Evolutionary conservation across 2,888 invertebrate genomes (phyloP).

Genomic region (Anticlea derivata): DNA sequence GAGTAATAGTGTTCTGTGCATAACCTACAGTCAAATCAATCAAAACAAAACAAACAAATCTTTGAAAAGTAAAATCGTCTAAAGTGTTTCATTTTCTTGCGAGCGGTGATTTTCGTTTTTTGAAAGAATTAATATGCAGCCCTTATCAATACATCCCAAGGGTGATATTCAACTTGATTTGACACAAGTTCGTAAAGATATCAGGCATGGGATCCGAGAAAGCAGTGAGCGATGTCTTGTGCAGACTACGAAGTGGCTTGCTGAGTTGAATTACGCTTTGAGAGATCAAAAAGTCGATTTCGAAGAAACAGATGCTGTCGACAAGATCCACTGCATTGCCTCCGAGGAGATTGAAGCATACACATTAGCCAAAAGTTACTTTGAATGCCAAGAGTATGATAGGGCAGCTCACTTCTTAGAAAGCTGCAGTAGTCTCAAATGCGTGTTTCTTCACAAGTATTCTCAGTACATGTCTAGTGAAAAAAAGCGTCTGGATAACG

Average conservation of each 20-base stretch:
- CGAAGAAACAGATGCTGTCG: conserved; percentile 73
- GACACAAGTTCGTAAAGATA: conserved; percentile 72
- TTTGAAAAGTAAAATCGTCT: too few species aligned
- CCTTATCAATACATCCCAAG: conserved; percentile 60
- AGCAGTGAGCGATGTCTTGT: conserved; percentile 91
- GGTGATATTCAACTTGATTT: conserved; percentile 72
- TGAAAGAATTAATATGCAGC: conserved; percentile 48
- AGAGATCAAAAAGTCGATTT: conserved; percentile 85
- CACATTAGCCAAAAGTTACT: conserved; percentile 92
- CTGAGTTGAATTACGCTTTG: conserved; percentile 92
- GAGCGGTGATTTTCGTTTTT: too few species aligned
- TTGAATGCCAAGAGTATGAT: conserved; percentile 96
- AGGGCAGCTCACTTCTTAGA: conserved; percentile 92
- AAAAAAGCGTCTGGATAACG: conserved; percentile 93
- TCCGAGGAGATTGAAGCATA: conserved; percentile 89
- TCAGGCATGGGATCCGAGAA: conserved; percentile 80
- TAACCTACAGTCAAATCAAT: too few species aligned
- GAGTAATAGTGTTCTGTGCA: too few species aligned
- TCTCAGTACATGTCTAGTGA: conserved; percentile 94
- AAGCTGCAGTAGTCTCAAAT: conserved; percentile 87
- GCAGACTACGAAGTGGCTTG: conserved; percentile 94
- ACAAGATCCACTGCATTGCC: conserved; percentile 65
- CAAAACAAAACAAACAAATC: too few species aligned
- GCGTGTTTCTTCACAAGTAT: conserved; percentile 93
- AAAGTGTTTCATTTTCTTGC: too few species aligned